A percentile compares a stretch with the other conserved stretches of the same genome.
These are phyloP conservation scores for Pseudorhombus dupliciocellatus DNA, from an alignment of 2,113 vertebrate species.

Conservation along the genomic window DNA sequence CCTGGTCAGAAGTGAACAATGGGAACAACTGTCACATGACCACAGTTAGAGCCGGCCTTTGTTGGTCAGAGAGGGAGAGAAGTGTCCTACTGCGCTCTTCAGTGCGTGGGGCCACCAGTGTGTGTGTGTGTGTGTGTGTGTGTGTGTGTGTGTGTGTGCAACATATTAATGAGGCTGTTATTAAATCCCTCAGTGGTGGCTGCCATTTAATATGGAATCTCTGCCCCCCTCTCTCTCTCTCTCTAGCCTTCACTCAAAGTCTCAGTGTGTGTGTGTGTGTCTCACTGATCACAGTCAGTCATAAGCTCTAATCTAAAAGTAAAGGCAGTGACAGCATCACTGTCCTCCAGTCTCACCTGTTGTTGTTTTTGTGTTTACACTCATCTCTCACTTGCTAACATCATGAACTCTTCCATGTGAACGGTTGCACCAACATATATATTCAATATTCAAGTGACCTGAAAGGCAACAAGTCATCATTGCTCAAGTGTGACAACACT, in stretches of 20 bases:
- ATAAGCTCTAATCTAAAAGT: no score
- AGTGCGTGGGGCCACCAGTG: slow-evolving; percentile 52
- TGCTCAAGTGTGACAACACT: no score
- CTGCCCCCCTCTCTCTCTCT: neutral
- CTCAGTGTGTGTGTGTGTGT: slow-evolving; percentile 20
- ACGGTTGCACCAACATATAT: no score
- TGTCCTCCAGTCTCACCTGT: no score
- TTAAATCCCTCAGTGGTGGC: slow-evolving; percentile 71
- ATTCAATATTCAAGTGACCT: no score
- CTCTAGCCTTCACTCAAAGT: neutral
- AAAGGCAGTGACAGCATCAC: no score
- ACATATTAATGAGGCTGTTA: slow-evolving; percentile 72
- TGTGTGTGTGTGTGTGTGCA: slow-evolving; percentile 29
- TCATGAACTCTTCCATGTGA: no score
- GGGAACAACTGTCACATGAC: slow-evolving; percentile 79
- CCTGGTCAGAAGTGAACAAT: slow-evolving; percentile 75
- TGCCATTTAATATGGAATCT: slow-evolving; percentile 57
- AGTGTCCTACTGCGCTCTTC: slow-evolving; percentile 67
- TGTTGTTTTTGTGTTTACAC: no score
- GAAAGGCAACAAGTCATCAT: no score
- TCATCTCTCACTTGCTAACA: no score
- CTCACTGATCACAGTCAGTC: slow-evolving; percentile 4
- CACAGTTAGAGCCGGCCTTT: slow-evolving; percentile 68
- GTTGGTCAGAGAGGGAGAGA: slow-evolving; percentile 64
- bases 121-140: slow-evolving; percentile 35